Evolutionary conservation across 2,797 vertebrate genomes (phyloP).

Genomic region (Clarias pachynema): DNA sequence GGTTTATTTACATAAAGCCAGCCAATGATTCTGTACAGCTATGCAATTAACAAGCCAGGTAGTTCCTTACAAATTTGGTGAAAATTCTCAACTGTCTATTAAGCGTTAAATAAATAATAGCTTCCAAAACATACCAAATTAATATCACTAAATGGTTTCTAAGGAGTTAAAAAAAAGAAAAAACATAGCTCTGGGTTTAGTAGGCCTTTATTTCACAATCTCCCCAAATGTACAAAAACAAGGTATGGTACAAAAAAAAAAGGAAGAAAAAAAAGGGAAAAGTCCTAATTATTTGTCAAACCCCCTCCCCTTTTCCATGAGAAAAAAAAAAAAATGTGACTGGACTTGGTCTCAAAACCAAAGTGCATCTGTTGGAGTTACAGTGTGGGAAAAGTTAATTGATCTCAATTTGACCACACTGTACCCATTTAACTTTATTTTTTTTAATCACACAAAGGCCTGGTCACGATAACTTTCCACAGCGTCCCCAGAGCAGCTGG

Average conservation of each 20-base stretch:
- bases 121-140: not conserved
- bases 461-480: constrained; percentile 67
- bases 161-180: not conserved
- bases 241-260: constrained; percentile 65
- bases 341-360: constrained; percentile 69
- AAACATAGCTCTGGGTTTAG: constrained; percentile 62
- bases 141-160: not conserved
- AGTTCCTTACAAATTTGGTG: not conserved
- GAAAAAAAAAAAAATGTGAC: constrained; percentile 64
- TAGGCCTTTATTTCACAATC: constrained; percentile 82
- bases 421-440: constrained; percentile 65
- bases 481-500: constrained; percentile 70
- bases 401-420: constrained; percentile 66
- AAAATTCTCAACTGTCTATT: not conserved
- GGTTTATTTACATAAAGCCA: not conserved
- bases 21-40: not conserved
- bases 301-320: constrained; percentile 62
- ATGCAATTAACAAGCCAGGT: not conserved
- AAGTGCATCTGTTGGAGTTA: constrained; percentile 76
- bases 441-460: constrained; percentile 62
- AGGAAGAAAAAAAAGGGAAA: constrained; percentile 48
- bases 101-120: not conserved
- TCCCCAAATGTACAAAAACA: constrained; percentile 83
- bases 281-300: constrained; percentile 58
- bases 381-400: constrained; percentile 64